phyloP scores from a whole-genome alignment of 2,797 vertebrate genomes.

The Chiloscyllium punctatum region DNA sequence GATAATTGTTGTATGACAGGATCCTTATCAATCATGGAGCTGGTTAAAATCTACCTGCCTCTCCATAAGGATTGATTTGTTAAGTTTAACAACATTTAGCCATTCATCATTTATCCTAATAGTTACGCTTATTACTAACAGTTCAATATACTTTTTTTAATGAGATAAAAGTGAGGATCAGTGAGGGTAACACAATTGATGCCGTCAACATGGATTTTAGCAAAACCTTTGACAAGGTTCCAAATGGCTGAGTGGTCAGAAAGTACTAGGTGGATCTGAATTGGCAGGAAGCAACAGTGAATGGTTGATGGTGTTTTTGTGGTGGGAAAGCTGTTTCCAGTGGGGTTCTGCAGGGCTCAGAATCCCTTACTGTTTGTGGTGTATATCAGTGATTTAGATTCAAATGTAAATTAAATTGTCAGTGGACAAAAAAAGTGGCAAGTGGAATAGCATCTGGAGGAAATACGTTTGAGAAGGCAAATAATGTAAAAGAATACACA shows the following conservation, averaged over 20 bases:
- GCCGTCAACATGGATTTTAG: neutral
- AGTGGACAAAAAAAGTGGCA: neutral
- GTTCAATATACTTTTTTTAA: neutral
- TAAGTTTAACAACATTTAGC: neutral
- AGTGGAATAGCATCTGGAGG: neutral
- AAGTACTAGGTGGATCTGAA: neutral
- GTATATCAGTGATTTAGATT: neutral
- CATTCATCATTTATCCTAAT: neutral
- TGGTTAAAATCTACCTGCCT: neutral
- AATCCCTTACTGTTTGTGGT: neutral
- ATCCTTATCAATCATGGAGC: neutral
- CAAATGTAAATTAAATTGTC: neutral
- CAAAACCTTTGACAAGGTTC: neutral
- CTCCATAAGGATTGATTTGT: neutral
- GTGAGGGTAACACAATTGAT: neutral
- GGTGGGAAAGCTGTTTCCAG: neutral
- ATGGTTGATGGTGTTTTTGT: neutral
- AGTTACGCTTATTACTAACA: neutral
- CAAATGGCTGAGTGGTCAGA: neutral
- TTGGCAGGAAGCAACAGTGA: neutral
- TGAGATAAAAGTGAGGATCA: neutral
- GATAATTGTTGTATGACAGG: neutral
- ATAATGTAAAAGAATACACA: neutral
- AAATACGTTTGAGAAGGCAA: neutral
- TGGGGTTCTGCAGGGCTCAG: neutral